A percentile compares a stretch with the other conserved stretches of the same genome.
These are phyloP conservation scores for Lycopodina hypogea DNA, from an alignment of 37 sponge, comb jelly and placozoan species.

Conservation along the genomic window DNA sequence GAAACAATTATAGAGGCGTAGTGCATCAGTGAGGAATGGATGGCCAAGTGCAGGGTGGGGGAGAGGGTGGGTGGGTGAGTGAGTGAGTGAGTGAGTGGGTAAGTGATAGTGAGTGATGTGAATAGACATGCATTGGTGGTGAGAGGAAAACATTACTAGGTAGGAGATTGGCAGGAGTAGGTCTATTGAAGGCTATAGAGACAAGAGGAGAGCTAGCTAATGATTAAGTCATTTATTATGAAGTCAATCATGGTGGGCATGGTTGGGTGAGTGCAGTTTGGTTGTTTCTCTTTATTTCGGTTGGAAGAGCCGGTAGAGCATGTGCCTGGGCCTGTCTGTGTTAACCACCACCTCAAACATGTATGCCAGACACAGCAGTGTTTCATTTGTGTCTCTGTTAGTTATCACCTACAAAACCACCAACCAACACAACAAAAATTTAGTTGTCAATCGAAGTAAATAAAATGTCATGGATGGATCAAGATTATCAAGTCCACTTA, in stretches of 20 bases:
- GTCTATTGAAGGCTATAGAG: no score
- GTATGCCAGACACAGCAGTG: conserved; percentile 94
- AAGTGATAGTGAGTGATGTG: background rate
- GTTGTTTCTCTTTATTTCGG: conserved; percentile 47
- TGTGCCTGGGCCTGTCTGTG: conserved; percentile 72
- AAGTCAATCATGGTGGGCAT: no score
- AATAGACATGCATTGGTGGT: background rate
- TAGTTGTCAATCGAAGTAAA: no score
- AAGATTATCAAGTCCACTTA: no score
- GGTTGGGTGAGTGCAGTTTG: background rate
- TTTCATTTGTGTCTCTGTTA: conserved; percentile 91
- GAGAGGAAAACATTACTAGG: no score
- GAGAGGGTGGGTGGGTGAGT: no score
- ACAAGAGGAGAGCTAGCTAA: no score
- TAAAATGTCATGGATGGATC: no score
- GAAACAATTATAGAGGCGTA: background rate
- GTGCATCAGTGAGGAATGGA: background rate
- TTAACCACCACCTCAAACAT: conserved; percentile 88
- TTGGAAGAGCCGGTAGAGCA: conserved; percentile 80
- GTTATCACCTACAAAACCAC: conserved; percentile 72
- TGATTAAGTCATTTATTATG: no score
- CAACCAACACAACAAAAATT: background rate
- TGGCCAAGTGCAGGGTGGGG: background rate
- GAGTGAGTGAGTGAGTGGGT: background rate
- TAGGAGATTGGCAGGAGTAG: no score